These are phyloP conservation scores for Porites australiensis DNA, from an alignment of 64 coral and sea anemone species.

Conservation along the genomic window DNA sequence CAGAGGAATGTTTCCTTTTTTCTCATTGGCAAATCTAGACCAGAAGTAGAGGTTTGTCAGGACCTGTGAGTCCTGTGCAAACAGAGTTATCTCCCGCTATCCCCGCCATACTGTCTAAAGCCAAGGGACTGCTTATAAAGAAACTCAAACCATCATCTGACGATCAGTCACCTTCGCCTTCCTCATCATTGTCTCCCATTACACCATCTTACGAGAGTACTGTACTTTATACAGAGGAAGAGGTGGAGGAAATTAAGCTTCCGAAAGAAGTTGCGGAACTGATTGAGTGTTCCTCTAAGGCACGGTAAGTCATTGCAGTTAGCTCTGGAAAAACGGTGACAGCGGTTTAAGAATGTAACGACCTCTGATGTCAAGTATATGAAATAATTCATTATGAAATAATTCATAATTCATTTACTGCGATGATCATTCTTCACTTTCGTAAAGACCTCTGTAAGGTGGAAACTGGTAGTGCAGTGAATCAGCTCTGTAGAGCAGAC, in stretches of 20 bases:
- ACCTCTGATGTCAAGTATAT: too few relatives aligned
- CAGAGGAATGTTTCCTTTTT: too few relatives aligned
- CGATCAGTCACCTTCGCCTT: background rate
- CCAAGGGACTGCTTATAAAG: slow-evolving; percentile 57
- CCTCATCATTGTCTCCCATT: background rate
- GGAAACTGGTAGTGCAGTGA: too few relatives aligned
- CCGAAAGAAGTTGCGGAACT: slow-evolving; percentile 43
- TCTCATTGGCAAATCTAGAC: background rate
- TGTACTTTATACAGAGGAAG: background rate
- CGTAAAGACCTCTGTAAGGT: too few relatives aligned
- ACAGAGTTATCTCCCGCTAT: slow-evolving; percentile 61
- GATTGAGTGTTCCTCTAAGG: slow-evolving; percentile 12
- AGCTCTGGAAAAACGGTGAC: too few relatives aligned
- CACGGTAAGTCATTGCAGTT: background rate
- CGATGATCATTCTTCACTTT: too few relatives aligned
- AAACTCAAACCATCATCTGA: slow-evolving; percentile 41
- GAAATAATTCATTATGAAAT: too few relatives aligned
- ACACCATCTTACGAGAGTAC: background rate
- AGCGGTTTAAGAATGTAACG: too few relatives aligned
- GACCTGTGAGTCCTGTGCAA: slow-evolving; percentile 4
- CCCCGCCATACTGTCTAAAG: slow-evolving; percentile 68
- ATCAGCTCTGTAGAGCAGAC: too few relatives aligned
- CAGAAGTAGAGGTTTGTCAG: background rate
- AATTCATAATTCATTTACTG: too few relatives aligned
- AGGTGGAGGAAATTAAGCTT: background rate